Percentiles rank a stretch among this genome's conserved stretches.
phyloP scores from a whole-genome alignment of 2,113 vertebrate species.

The Motacilla tschutschensis region DNA sequence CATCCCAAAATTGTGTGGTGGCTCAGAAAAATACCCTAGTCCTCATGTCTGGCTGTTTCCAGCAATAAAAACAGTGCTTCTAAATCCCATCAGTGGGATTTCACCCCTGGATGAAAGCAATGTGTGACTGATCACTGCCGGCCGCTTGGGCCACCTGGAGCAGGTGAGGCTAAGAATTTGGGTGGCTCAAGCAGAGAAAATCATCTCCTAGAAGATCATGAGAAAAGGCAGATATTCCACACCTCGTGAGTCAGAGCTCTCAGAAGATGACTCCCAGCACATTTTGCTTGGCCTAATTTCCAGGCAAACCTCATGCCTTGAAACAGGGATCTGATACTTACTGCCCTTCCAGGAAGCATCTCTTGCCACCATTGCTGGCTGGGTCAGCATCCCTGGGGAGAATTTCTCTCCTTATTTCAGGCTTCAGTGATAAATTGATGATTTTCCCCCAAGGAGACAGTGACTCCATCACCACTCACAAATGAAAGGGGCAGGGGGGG shows the following conservation, averaged over 20 bases:
- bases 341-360: neutral
- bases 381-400: neutral
- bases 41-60: neutral
- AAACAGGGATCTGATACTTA: neutral
- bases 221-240: neutral
- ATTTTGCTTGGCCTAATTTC: neutral
- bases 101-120: neutral
- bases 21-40: neutral
- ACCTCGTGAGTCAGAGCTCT: neutral
- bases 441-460: neutral
- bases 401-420: neutral
- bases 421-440: neutral
- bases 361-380: neutral
- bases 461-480: neutral
- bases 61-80: neutral
- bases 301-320: neutral
- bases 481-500: neutral
- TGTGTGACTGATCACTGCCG: neutral
- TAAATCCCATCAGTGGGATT: neutral
- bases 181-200: neutral
- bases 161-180: neutral
- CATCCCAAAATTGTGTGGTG: neutral
- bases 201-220: neutral
- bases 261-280: rapidly evolving
- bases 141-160: neutral